A percentile compares a stretch with the other conserved stretches of the same genome.
These are phyloP conservation scores for Neoniphon sammara DNA, from an alignment of 2,797 vertebrate genomes.

Conservation along the genomic window DNA sequence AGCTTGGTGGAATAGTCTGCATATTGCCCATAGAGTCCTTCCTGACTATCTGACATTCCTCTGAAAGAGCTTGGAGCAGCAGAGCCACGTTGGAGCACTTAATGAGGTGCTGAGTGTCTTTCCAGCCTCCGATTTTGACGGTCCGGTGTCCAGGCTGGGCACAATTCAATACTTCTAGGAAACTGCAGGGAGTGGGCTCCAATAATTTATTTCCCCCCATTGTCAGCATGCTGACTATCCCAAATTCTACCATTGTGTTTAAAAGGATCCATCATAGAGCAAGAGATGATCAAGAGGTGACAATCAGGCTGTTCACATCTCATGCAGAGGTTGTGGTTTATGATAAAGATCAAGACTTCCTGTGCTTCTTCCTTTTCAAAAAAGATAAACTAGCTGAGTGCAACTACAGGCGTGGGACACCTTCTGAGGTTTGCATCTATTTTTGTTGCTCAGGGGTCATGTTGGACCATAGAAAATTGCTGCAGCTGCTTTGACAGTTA, in stretches of 20 bases:
- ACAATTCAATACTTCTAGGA: conserved; percentile 7
- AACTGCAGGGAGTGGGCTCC: background rate
- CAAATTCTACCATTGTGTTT: background rate
- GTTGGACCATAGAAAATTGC: conserved; percentile 41
- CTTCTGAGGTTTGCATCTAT: conserved; percentile 1
- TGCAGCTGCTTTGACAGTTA: conserved; percentile 33
- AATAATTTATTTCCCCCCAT: background rate
- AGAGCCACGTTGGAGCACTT: conserved; percentile 45
- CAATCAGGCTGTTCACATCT: conserved; percentile 2
- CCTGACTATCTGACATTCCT: conserved; percentile 30
- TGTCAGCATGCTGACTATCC: background rate
- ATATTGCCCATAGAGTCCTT: conserved; percentile 39
- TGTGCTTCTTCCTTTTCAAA: background rate
- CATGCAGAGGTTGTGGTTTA: conserved; percentile 35
- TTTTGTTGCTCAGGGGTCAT: conserved; percentile 3
- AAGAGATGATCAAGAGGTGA: background rate
- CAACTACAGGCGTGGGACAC: conserved; percentile 7
- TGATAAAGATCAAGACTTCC: conserved; percentile 24
- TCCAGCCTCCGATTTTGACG: conserved; percentile 50
- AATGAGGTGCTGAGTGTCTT: conserved; percentile 59
- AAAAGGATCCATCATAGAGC: background rate
- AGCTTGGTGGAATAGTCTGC: conserved; percentile 50
- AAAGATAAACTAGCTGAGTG: background rate
- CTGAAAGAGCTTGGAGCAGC: conserved; percentile 31
- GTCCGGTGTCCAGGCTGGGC: conserved; percentile 24